Percentiles rank a stretch among this genome's conserved stretches.
phyloP scores from a whole-genome alignment of 2,113 vertebrate species.

The Poeciliopsis prolifica region DNA sequence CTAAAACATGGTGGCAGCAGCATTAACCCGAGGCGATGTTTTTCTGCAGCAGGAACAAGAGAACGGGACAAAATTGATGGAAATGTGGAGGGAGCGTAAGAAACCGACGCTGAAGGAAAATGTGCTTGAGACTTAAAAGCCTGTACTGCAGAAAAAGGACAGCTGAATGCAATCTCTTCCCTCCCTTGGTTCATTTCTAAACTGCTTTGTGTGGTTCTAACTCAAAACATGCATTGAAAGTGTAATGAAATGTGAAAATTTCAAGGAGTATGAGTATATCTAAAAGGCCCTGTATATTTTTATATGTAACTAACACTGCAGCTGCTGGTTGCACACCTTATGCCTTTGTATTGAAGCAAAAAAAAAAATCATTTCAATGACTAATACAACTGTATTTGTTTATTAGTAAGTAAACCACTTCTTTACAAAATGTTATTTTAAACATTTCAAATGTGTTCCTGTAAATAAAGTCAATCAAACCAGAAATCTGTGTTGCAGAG shows the following conservation, averaged over 20 bases:
- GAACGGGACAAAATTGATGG: background rate
- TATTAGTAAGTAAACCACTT: conserved; percentile 28
- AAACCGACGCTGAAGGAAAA: background rate
- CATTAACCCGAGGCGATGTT: background rate
- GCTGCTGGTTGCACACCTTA: conserved; percentile 34
- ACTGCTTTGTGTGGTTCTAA: background rate
- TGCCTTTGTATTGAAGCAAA: conserved; percentile 38
- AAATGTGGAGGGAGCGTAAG: background rate
- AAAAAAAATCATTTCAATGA: conserved; percentile 14
- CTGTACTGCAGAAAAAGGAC: background rate
- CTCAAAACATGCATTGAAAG: background rate
- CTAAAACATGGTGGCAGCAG: background rate
- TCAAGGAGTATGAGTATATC: background rate
- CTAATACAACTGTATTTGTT: conserved; percentile 52
- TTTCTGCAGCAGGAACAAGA: background rate
- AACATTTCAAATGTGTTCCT: conserved; percentile 16
- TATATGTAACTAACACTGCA: conserved; percentile 46
- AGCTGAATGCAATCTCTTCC: background rate
- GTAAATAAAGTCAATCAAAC: conserved; percentile 50
- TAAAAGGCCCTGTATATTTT: background rate
- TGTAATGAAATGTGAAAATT: background rate
- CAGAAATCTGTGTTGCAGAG: conserved; percentile 76
- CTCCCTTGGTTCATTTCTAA: background rate
- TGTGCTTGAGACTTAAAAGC: background rate
- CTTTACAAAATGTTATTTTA: conserved; percentile 21